Evolutionary conservation across 2,888 invertebrate genomes (phyloP).

Genomic region (Barypeithes pellucidus): DNA sequence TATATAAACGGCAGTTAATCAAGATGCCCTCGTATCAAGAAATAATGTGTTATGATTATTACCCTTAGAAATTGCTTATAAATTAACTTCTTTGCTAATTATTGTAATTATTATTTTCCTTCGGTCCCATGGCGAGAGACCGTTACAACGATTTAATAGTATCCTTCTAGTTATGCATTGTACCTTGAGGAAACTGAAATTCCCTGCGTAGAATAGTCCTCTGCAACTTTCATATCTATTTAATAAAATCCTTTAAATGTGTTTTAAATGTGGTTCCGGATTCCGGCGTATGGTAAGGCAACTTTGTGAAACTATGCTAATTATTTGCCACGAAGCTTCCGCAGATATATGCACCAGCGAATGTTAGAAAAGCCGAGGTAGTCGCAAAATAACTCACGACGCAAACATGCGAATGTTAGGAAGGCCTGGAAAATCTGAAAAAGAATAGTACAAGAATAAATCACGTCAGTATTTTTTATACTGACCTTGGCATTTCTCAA

Average conservation of each 20-base stretch:
- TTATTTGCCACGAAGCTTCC: too few species aligned
- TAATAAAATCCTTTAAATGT: conserved; percentile 10
- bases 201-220: conserved; percentile 10
- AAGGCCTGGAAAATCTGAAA: too few species aligned
- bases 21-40: conserved; percentile 18
- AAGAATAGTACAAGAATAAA: too few species aligned
- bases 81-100: conserved; percentile 29
- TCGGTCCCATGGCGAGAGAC: conserved; percentile 27
- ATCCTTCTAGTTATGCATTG: conserved; percentile 30
- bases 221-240: neutral
- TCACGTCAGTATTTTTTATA: too few species aligned
- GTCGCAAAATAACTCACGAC: too few species aligned
- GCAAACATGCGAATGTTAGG: too few species aligned
- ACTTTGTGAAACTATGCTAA: too few species aligned
- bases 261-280: neutral
- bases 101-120: conserved; percentile 32
- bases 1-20: neutral
- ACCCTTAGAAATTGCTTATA: conserved; percentile 28
- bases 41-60: conserved; percentile 28
- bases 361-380: too few species aligned
- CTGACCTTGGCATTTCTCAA: too few species aligned
- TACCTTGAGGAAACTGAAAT: conserved; percentile 26
- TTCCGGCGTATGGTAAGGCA: neutral
- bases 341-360: too few species aligned
- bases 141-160: conserved; percentile 27